Evolutionary conservation across 2,113 vertebrate species (phyloP).

Genomic region (Puffinus mauretanicus): DNA sequence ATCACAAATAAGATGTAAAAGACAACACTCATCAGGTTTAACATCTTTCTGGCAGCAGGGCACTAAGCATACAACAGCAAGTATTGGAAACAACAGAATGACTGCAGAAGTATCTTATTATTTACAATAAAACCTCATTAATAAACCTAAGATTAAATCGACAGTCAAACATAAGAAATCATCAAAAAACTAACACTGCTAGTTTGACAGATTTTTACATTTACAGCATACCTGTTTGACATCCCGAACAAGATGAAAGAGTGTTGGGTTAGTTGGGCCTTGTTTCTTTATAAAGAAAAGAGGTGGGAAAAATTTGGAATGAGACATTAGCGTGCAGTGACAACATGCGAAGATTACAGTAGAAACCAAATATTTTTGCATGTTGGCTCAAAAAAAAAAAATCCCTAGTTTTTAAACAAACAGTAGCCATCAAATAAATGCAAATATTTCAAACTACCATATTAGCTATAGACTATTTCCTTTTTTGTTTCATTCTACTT

Average conservation of each 20-base stretch:
- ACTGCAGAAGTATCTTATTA: not conserved
- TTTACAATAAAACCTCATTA: not conserved
- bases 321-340: not conserved
- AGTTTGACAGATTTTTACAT: not conserved
- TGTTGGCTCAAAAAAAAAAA: not conserved
- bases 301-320: not conserved
- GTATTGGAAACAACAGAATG: not conserved
- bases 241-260: slow-evolving; percentile 93
- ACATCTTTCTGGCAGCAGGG: not conserved
- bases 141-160: not conserved
- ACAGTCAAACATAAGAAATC: not conserved
- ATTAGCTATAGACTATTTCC: not conserved
- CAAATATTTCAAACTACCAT: not conserved
- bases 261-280: slow-evolving; percentile 90
- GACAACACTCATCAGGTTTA: not conserved
- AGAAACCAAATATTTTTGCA: not conserved
- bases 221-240: slow-evolving; percentile 88
- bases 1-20: not conserved
- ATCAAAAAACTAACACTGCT: not conserved
- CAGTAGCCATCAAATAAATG: not conserved
- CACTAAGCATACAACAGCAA: not conserved
- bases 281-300: slow-evolving; percentile 85
- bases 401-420: not conserved
- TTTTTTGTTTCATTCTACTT: not conserved
- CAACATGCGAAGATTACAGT: not conserved